Base-by-base conservation (phyloP, 2,797 vertebrate species). In the Mormyrus hasselquistii region DNA sequence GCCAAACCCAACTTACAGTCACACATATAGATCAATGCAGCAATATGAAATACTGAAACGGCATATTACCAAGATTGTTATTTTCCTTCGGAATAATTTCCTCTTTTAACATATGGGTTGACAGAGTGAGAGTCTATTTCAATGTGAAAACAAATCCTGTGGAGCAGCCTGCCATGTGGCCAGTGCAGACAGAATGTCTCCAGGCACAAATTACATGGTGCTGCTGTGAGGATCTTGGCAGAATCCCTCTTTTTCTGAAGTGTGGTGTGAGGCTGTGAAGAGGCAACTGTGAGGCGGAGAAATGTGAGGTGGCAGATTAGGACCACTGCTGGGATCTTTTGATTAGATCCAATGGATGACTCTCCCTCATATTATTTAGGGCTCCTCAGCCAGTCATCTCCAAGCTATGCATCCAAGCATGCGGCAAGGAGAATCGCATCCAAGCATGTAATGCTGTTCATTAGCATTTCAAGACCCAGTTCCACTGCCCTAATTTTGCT, bases 371-470 rank as follows among this genome's bases (percentile, higher is more conserved):
- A 29, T 12, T 69, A 69, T 69, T 69, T 69, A 76, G 34, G 14
- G 69, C n/a, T 22, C 47, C 41, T 84, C 19, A 49, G 79, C 41
- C 34, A 47, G 16, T 50, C 41, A 84, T 84, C 41, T 47, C 19
- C 79, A 84, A 84, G 79, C 38, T 84, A 22, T 84, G 79, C 79
- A 84, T 4, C 79, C 79, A 44, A 41, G 47, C 79, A n/a, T 41
- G 47, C 25, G 22, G 79, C 7, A 19, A 49, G 16, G 41, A 44
- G 79, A 49, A 83, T 83, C 6, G 22, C 79, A 83, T 44, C 79
- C 79, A 83, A 84, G 79, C 79, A 22, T 84, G 79, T 84, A 84
- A 50, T 84, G 44, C 79, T 41, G 79, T 50, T 84, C 79, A 84
- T 47, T 50, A 22, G 44, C 79, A 84, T 84, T 50, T 50, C 41